phyloP scores from a whole-genome alignment of 2,888 invertebrate species.

The Margaritifera margaritifera region DNA sequence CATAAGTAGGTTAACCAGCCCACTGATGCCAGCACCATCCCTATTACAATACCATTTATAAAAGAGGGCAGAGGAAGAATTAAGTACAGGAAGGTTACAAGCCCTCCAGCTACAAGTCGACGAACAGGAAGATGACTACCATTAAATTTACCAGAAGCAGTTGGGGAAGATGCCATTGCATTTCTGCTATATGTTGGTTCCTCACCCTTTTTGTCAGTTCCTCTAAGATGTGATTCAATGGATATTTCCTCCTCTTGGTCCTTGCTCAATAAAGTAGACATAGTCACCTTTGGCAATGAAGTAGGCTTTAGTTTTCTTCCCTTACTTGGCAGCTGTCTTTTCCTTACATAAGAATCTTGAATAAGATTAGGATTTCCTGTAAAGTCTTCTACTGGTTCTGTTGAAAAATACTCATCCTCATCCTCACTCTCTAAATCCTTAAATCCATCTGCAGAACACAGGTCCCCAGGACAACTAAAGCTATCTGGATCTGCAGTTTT shows the following conservation, averaged over 20 bases:
- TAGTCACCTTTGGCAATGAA: slow-evolving; percentile 15
- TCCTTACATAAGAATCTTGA: slow-evolving; percentile 3
- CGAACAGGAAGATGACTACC: slow-evolving; percentile 29
- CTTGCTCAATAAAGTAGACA: not conserved
- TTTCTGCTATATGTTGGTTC: too few relatives aligned
- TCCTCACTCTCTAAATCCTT: slow-evolving; percentile 28
- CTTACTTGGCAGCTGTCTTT: too few relatives aligned
- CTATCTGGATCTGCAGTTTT: slow-evolving; percentile 15
- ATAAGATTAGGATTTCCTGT: slow-evolving; percentile 29
- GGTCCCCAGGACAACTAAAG: slow-evolving; percentile 1
- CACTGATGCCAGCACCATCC: slow-evolving; percentile 46
- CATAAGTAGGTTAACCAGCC: slow-evolving; percentile 54
- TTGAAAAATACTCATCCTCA: slow-evolving; percentile 21
- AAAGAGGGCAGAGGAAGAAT: slow-evolving; percentile 65
- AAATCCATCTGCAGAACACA: not conserved
- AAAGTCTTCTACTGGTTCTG: slow-evolving; percentile 41
- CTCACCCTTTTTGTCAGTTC: too few relatives aligned
- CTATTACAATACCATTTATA: slow-evolving; percentile 61
- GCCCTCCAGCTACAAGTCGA: slow-evolving; percentile 28
- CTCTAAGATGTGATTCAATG: too few relatives aligned
- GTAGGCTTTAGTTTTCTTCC: slow-evolving; percentile 5
- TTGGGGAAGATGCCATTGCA: too few relatives aligned
- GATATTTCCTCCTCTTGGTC: too few relatives aligned
- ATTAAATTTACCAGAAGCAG: not conserved
- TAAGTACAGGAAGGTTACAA: slow-evolving; percentile 53